Conservation (phyloP, 2,888 invertebrate genomes). For the Nemotelus pantherinus region DNA sequence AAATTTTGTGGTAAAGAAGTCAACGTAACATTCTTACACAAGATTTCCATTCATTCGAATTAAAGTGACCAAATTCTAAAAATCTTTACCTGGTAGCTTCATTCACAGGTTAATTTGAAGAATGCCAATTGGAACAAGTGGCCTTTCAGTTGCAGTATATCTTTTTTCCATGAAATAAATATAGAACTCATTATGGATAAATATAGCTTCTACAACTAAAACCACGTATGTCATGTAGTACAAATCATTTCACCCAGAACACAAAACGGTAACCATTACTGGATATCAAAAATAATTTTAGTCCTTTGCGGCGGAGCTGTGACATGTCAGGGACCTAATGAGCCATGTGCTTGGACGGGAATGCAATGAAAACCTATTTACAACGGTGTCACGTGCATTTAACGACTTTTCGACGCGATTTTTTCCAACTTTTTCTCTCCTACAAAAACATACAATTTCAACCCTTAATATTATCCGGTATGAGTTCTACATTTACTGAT, state of each 20-base stretch:
- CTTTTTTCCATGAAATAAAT: constrained; percentile 6
- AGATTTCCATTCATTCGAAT: constrained; percentile 1
- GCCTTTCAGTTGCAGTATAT: not conserved
- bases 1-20: constrained; percentile 24
- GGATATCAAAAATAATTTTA: constrained; percentile 45
- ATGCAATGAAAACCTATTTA: constrained; percentile 49
- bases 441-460: constrained; percentile 14
- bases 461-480: constrained; percentile 27
- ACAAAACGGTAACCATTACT: constrained; percentile 28
- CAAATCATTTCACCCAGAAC: not conserved
- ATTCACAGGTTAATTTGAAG: constrained; percentile 2
- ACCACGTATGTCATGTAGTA: not conserved
- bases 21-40: constrained; percentile 6
- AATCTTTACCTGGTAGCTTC: constrained; percentile 6
- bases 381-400: constrained; percentile 48
- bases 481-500: constrained; percentile 34
- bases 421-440: constrained; percentile 12
- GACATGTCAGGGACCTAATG: constrained; percentile 48
- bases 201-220: no score
- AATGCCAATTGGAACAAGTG: constrained; percentile 16
- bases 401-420: constrained; percentile 42
- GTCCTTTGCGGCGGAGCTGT: constrained; percentile 42
- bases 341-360: constrained; percentile 46
- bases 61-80: constrained; percentile 8
- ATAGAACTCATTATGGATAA: no score